Percentiles rank a stretch among this genome's conserved stretches.
Conservation (phyloP, 2,888 invertebrate species). For the Tridacna gigas region DNA sequence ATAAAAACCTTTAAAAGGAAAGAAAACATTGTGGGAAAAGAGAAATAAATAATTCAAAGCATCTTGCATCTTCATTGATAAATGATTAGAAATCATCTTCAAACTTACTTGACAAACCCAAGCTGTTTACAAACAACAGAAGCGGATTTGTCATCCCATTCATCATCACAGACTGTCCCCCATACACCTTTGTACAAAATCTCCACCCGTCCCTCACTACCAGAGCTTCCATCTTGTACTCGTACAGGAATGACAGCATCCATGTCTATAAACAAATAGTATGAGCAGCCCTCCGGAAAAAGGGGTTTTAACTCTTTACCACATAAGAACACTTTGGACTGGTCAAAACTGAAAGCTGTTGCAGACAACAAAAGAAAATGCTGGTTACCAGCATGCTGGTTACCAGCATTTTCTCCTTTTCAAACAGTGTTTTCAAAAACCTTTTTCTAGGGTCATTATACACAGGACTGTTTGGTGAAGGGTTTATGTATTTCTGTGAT, state of each 20-base stretch:
- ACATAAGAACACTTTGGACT: background rate
- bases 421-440: too few species aligned
- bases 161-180: constrained; percentile 71
- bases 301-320: background rate
- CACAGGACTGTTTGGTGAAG: too few species aligned
- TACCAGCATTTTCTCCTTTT: background rate
- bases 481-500: too few species aligned
- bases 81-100: background rate
- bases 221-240: constrained; percentile 49
- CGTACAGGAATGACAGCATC: constrained; percentile 43
- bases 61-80: background rate
- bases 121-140: constrained; percentile 58
- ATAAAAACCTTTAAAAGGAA: too few species aligned
- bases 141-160: constrained; percentile 66
- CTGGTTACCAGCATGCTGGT: too few species aligned
- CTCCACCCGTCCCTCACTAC: constrained; percentile 60
- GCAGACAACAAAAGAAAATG: background rate
- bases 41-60: background rate
- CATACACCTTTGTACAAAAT: constrained; percentile 33
- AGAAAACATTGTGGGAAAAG: background rate
- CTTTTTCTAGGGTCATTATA: too few species aligned
- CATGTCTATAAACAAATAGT: background rate
- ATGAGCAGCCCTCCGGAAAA: background rate
- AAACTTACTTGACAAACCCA: constrained; percentile 24
- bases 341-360: background rate